phyloP scores from a whole-genome alignment of 1,140 invertebrate species.

The Muscidifurax raptorellus region DNA sequence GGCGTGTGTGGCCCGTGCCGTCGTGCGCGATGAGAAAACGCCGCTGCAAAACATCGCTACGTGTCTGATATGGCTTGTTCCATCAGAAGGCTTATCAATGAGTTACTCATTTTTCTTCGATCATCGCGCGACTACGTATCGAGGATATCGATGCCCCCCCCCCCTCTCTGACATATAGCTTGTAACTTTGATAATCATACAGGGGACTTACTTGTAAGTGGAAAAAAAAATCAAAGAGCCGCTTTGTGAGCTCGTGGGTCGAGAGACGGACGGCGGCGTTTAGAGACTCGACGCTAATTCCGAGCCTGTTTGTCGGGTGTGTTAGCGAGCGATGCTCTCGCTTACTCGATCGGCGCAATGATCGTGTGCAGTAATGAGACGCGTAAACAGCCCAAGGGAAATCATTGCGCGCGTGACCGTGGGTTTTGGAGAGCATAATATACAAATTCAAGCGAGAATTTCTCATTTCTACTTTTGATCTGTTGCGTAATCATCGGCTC shows the following conservation, averaged over 20 bases:
- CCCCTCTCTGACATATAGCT: no score
- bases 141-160: neutral
- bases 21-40: neutral
- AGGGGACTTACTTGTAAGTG: no score
- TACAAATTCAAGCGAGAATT: neutral
- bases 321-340: slow-evolving; percentile 25
- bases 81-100: neutral
- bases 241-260: neutral
- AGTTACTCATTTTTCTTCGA: neutral
- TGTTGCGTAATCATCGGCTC: no score
- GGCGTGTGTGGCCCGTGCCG: neutral
- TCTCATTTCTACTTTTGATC: neutral
- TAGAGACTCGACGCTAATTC: slow-evolving; percentile 35
- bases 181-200: no score
- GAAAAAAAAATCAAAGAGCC: neutral
- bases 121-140: neutral
- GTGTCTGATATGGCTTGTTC: neutral
- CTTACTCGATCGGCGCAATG: neutral
- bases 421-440: no score
- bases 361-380: slow-evolving; percentile 21
- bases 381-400: slow-evolving; percentile 3
- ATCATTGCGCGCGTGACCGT: neutral
- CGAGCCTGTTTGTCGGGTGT: slow-evolving; percentile 10
- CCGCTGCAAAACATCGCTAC: neutral
- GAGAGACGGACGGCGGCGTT: neutral